Base-by-base conservation (phyloP, 53 echinoderm and acorn worm genomes). In the Echinometra lucunter region DNA sequence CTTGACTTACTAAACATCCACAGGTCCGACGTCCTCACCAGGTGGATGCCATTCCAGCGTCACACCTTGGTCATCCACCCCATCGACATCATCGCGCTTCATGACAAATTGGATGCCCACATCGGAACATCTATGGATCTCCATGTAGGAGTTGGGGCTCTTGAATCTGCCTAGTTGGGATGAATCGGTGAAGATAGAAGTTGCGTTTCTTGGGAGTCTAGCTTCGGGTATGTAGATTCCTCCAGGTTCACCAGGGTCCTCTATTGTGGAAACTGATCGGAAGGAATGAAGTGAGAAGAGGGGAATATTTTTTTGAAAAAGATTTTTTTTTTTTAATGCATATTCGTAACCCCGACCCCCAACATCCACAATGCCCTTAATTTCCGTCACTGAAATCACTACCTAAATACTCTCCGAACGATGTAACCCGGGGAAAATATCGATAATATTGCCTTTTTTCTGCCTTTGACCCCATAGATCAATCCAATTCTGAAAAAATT, bases 171-270 rank as follows among this genome's bases (percentile, higher is more conserved):
- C 78, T 19, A 78, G 38, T 6, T 78, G 38, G 23, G 38, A 6
- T 6, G 30, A 3, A 23, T 42, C 28, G 21, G 23, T 21, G 19
- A 23, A 40, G 18, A 42, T 38, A 19, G 42, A 40, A 23, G 78
- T 78, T 42, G 40, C 4, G 40, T 0, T 21, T 13, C 23, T 42
- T 38, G 78, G 38, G 5, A 40, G 42, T 78, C 78, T 78, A 40
- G 78, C 78, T 23, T 78, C 78, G 38, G 78, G 38, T 38, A 78
- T 78, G 78, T 78, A 78, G 17, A 78, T 42, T 21, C 78, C 78
- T 21, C 1, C 38, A 6, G 78, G 78, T 6, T 17, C 38, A 4
- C 21, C 42, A 21, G 42, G 35, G 21, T 78, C 78, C 78, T 78
- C 78, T 19, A 78, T 78, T 11, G 42, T 42, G 4, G 78, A 78